These are phyloP conservation scores for Sicus ferrugineus DNA, from an alignment of 2,888 invertebrate species.

Conservation along the genomic window DNA sequence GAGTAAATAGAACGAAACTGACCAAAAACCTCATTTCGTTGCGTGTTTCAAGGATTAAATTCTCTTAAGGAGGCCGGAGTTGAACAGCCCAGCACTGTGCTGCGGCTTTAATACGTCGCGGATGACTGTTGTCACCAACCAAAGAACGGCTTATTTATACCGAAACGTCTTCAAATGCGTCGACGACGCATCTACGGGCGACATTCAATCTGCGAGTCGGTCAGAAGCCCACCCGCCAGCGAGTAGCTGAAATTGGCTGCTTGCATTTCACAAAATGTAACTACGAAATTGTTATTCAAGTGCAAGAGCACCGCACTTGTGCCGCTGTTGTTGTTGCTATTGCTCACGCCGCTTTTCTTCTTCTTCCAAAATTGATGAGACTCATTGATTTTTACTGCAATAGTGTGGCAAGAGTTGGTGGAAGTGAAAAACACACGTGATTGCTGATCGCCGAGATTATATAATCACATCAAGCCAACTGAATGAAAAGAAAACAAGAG, in stretches of 20 bases:
- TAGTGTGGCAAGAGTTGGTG: not conserved
- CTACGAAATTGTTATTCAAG: too few species aligned
- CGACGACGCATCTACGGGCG: not conserved
- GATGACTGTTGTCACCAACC: not conserved
- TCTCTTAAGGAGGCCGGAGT: not conserved
- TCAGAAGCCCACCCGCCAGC: too few species aligned
- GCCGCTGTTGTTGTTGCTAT: not conserved
- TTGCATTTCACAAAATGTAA: too few species aligned
- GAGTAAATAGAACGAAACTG: too few species aligned
- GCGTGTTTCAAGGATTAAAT: too few species aligned
- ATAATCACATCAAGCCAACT: not conserved
- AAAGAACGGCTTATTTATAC: not conserved
- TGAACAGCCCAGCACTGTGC: not conserved
- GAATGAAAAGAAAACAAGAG: not conserved
- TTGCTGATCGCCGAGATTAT: not conserved
- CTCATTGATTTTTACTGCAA: not conserved
- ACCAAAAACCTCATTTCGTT: too few species aligned
- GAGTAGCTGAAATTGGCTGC: too few species aligned
- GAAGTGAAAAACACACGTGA: constrained; percentile 2
- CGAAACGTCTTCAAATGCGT: not conserved
- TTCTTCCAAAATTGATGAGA: not conserved
- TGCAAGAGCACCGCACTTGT: too few species aligned
- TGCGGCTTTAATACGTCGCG: not conserved
- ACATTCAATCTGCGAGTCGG: too few species aligned
- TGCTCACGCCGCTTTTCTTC: too few species aligned